Evolutionary conservation across 2,113 vertebrate species (phyloP).

Genomic region (Rhynchomys soricoides): DNA sequence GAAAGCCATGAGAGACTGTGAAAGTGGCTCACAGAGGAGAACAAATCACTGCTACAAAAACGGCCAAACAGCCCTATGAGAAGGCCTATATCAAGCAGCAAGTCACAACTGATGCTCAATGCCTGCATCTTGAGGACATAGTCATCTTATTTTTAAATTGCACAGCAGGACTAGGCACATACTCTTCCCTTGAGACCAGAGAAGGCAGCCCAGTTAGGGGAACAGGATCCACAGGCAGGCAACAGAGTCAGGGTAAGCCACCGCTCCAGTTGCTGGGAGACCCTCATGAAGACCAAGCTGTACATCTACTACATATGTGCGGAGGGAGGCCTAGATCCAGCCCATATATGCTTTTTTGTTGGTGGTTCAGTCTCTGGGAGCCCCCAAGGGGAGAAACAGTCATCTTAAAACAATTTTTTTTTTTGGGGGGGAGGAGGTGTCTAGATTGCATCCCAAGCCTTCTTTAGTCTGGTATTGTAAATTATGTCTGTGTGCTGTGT

Average conservation of each 20-base stretch:
- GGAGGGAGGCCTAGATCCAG: no score
- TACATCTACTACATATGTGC: no score
- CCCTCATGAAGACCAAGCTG: no score
- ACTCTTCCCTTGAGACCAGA: no score
- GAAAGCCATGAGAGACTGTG: background rate
- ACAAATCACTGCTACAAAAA: background rate
- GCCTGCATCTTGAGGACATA: background rate
- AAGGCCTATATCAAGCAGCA: background rate
- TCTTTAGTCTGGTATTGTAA: background rate
- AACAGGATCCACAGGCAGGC: no score
- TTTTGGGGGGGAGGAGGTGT: background rate
- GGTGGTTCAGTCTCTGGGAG: no score
- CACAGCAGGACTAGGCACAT: no score
- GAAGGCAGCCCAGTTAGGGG: no score
- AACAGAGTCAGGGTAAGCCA: no score
- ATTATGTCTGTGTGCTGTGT: background rate
- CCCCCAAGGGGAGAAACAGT: background rate
- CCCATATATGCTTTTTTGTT: no score
- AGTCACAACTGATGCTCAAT: background rate
- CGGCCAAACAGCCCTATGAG: background rate
- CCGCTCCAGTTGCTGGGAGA: no score
- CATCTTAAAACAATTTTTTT: background rate
- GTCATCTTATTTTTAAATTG: background rate
- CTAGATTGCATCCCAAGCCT: background rate
- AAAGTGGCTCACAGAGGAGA: conserved; percentile 5